These are phyloP conservation scores for Eilema sororculum DNA, from an alignment of 2,888 invertebrate genomes.

Conservation along the genomic window DNA sequence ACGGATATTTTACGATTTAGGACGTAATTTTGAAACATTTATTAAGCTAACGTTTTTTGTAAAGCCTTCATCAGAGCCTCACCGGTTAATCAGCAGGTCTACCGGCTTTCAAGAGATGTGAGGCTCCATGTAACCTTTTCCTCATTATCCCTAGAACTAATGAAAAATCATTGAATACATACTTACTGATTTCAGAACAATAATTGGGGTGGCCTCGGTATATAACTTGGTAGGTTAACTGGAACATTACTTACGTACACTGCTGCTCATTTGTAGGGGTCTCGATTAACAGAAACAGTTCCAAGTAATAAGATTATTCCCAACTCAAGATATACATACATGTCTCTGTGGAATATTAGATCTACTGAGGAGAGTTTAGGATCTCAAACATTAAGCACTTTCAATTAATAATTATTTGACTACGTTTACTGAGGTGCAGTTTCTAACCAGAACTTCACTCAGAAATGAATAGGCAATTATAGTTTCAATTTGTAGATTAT, in stretches of 20 bases:
- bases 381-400: slow-evolving; percentile 12
- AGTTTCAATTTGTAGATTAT: neutral
- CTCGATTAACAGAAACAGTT: slow-evolving; percentile 10
- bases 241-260: slow-evolving; percentile 6
- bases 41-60: no score
- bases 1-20: neutral
- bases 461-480: neutral
- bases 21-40: no score
- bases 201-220: neutral
- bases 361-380: slow-evolving; percentile 3
- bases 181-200: neutral
- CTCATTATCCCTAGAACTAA: neutral
- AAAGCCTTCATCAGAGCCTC: neutral
- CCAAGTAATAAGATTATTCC: slow-evolving; percentile 15
- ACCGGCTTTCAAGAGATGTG: neutral
- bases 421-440: neutral
- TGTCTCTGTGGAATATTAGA: slow-evolving; percentile 15
- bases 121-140: neutral
- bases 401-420: slow-evolving; percentile 16
- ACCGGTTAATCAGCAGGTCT: neutral
- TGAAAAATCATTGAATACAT: neutral
- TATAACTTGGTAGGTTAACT: neutral
- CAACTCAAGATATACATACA: slow-evolving; percentile 8
- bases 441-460: neutral
- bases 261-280: slow-evolving; percentile 5